A percentile compares a stretch with the other conserved stretches of the same genome.
phyloP scores from a whole-genome alignment of 2,113 vertebrate species.

The Marmota flaviventris region DNA sequence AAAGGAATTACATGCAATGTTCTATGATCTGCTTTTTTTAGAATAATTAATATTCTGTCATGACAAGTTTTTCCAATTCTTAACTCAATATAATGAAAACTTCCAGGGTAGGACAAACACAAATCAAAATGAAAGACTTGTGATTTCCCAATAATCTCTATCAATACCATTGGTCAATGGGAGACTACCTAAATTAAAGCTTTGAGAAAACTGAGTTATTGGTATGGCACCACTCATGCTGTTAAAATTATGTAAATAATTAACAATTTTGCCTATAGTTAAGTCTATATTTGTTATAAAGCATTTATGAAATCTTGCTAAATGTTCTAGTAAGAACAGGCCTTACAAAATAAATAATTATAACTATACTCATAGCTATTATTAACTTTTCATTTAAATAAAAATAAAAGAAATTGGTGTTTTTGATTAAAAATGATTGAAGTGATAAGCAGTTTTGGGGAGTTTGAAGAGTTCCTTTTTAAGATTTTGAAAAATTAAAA shows the following conservation, averaged over 20 bases:
- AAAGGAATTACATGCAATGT: neutral
- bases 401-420: neutral
- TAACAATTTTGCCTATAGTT: conserved; percentile 55
- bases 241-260: conserved; percentile 64
- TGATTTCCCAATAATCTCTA: conserved; percentile 41
- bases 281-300: conserved; percentile 31
- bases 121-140: conserved; percentile 46
- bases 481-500: neutral
- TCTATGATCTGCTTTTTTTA: neutral
- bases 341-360: conserved; percentile 13
- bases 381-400: neutral
- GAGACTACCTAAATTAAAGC: conserved; percentile 40
- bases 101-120: neutral
- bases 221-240: conserved; percentile 29
- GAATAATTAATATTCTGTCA: neutral
- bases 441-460: neutral
- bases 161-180: conserved; percentile 44
- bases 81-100: neutral
- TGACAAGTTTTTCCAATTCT: conserved; percentile 37
- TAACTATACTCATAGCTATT: neutral
- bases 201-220: conserved; percentile 41
- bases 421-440: neutral
- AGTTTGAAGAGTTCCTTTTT: neutral
- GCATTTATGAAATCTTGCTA: neutral
- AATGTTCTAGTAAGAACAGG: neutral